A percentile compares a stretch with the other conserved stretches of the same genome.
These are phyloP conservation scores for Pissodes strobi DNA, from an alignment of 1,140 invertebrate species.

Conservation along the genomic window DNA sequence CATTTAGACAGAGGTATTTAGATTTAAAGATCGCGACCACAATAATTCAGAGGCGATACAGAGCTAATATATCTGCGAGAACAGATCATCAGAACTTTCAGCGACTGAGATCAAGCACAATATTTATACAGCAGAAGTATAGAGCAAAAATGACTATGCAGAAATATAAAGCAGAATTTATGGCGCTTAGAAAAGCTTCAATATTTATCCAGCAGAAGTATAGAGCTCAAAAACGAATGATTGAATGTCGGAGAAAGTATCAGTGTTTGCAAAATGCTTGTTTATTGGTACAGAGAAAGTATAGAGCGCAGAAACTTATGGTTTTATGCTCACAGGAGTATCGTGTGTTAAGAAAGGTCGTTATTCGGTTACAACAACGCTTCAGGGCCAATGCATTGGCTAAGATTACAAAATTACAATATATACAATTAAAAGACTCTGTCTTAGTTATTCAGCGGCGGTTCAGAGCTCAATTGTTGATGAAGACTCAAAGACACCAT, in stretches of 20 bases:
- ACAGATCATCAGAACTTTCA: too few species aligned
- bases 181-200: conserved; percentile 42
- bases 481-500: conserved; percentile 42
- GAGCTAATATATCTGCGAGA: too few species aligned
- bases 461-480: conserved; percentile 51
- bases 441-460: conserved; percentile 40
- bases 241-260: conserved; percentile 43
- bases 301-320: conserved; percentile 50
- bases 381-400: conserved; percentile 39
- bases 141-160: conserved; percentile 44
- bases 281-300: conserved; percentile 54
- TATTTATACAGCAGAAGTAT: conserved; percentile 50
- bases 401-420: conserved; percentile 18
- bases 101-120: not conserved
- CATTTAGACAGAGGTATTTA: not conserved
- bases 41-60: too few species aligned
- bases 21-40: not conserved
- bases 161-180: conserved; percentile 45
- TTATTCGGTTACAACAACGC: conserved; percentile 42
- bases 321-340: conserved; percentile 29
- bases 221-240: conserved; percentile 45
- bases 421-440: conserved; percentile 31
- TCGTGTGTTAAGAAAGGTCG: conserved; percentile 3
- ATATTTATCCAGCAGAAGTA: conserved; percentile 48
- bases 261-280: conserved; percentile 44